phyloP scores from a whole-genome alignment of 2,797 vertebrate species.

The Lepus townsendii region DNA sequence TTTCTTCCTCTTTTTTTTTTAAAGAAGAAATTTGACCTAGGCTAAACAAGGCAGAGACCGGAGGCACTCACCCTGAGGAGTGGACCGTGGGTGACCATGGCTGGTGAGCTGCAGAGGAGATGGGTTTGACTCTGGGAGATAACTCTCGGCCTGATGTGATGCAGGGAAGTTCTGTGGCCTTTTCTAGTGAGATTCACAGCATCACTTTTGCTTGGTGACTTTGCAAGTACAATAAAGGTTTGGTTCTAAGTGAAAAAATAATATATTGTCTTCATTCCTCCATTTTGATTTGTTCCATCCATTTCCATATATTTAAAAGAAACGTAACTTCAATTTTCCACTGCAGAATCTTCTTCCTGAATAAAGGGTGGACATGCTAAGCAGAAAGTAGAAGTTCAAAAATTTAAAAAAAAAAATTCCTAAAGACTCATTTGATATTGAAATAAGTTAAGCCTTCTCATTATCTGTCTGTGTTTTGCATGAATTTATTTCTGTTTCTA shows the following conservation, averaged over 20 bases:
- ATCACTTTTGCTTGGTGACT: neutral
- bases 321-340: neutral
- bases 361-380: neutral
- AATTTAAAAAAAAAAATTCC: neutral
- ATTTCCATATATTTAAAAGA: no score
- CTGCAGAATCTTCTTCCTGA: neutral
- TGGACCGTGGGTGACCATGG: neutral
- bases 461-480: neutral
- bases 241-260: conserved; percentile 12
- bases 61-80: neutral
- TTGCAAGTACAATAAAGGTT: neutral
- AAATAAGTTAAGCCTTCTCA: neutral
- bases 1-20: neutral
- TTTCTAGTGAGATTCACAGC: neutral
- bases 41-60: neutral
- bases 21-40: neutral
- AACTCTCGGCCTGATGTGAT: neutral
- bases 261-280: no score
- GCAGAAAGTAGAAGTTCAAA: neutral
- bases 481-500: neutral
- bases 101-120: neutral
- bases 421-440: neutral
- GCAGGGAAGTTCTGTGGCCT: neutral
- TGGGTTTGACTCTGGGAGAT: neutral
- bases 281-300: no score